Evolutionary conservation across 92 coral and sea anemone genomes (phyloP).

Genomic region (Epizoanthus rinbou): DNA sequence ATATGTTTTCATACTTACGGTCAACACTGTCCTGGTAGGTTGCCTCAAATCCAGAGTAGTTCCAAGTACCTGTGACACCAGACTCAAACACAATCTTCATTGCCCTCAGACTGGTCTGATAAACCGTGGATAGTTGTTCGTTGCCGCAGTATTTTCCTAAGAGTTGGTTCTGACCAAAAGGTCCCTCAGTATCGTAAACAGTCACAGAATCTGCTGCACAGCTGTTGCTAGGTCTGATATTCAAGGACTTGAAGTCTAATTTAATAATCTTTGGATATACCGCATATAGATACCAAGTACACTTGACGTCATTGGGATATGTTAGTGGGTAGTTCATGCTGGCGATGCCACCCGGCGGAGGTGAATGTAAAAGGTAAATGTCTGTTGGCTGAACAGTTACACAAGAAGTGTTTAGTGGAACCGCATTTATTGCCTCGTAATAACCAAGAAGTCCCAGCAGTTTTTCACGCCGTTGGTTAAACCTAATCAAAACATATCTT

Average conservation of each 20-base stretch:
- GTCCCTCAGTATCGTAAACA: not conserved
- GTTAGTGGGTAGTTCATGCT: slow-evolving; percentile 2
- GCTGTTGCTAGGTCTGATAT: slow-evolving; percentile 11
- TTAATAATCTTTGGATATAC: not conserved
- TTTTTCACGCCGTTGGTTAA: not conserved
- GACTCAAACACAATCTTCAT: slow-evolving; percentile 27
- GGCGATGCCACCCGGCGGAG: not conserved
- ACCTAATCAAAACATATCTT: not conserved
- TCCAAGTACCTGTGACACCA: not conserved
- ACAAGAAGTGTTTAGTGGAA: not conserved
- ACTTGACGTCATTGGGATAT: slow-evolving; percentile 11
- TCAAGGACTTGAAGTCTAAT: slow-evolving; percentile 8
- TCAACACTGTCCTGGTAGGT: not conserved
- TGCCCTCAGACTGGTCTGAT: not conserved
- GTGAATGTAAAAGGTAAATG: not conserved
- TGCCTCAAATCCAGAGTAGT: slow-evolving; percentile 30
- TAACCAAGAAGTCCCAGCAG: not conserved
- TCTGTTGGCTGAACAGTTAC: not conserved
- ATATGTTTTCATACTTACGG: not conserved
- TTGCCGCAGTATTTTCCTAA: not conserved
- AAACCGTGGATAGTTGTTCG: not conserved
- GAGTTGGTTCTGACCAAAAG: not conserved
- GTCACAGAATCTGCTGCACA: slow-evolving; percentile 6
- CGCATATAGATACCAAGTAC: slow-evolving; percentile 8
- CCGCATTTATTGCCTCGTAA: slow-evolving; percentile 3